Conservation (phyloP, 2,888 invertebrate species). For the Andricus curvator region DNA sequence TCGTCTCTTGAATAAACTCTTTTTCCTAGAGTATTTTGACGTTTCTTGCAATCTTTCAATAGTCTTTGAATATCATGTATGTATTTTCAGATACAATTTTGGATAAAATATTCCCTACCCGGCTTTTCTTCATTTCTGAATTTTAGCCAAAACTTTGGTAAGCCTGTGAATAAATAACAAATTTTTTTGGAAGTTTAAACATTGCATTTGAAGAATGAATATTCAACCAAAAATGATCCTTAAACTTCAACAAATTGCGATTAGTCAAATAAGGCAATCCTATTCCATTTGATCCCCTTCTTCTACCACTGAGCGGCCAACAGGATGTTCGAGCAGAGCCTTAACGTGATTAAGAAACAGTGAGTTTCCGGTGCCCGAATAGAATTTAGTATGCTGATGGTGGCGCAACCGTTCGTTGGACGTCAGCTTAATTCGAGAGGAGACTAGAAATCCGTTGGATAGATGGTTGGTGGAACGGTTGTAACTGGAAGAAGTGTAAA, state of each 20-base stretch:
- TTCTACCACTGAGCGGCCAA: conserved; percentile 7
- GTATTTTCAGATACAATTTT: conserved; percentile 30
- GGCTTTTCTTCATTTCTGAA: not conserved
- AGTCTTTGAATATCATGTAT: conserved; percentile 21
- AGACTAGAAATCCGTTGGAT: conserved; percentile 43
- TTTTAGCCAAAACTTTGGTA: not conserved
- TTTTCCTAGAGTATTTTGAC: not conserved
- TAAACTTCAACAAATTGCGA: not conserved
- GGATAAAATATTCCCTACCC: not conserved
- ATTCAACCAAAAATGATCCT: not conserved
- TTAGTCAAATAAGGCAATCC: not conserved
- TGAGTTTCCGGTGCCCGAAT: conserved; percentile 54
- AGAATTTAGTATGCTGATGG: conserved; percentile 68
- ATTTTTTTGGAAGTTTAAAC: not conserved
- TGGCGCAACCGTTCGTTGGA: conserved; percentile 61
- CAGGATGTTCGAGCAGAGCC: conserved; percentile 48
- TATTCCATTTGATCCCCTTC: not conserved
- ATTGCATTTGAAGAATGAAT: not conserved
- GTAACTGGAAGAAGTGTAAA: conserved; percentile 43
- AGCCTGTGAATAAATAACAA: too few relatives aligned
- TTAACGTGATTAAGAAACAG: conserved; percentile 71
- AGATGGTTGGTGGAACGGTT: conserved; percentile 43
- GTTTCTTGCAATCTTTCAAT: conserved; percentile 13
- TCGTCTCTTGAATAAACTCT: conserved; percentile 34
- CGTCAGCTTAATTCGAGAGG: conserved; percentile 68